Conservation (phyloP, 2,797 vertebrate species). For the Eurystomus glaucurus region DNA sequence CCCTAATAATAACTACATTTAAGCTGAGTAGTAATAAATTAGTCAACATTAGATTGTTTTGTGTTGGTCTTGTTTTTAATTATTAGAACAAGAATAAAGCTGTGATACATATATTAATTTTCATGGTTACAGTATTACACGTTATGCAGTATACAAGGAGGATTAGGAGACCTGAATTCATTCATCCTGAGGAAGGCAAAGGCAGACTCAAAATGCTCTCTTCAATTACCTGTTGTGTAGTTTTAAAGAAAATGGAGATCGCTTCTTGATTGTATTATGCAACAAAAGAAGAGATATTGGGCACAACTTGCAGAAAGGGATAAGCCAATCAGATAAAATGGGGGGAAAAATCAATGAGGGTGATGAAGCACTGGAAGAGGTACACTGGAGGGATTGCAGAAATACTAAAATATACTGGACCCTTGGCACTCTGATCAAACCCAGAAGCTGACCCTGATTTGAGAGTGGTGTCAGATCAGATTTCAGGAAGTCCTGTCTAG, state of each 20-base stretch:
- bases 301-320: not conserved
- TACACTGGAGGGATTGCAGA: not conserved
- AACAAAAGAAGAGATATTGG: not conserved
- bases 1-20: not conserved
- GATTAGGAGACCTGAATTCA: not conserved
- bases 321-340: not conserved
- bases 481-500: not conserved
- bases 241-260: not conserved
- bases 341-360: rapidly evolving
- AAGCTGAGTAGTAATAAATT: not conserved
- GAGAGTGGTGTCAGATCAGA: not conserved
- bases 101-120: not conserved
- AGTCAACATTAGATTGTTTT: not conserved
- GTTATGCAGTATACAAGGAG: not conserved
- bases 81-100: not conserved
- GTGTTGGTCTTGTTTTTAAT: not conserved
- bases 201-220: not conserved
- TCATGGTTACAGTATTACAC: not conserved
- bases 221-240: not conserved
- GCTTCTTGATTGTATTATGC: not conserved
- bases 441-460: not conserved
- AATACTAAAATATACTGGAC: not conserved
- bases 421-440: not conserved
- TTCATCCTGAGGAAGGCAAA: not conserved
- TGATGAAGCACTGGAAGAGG: not conserved